Conservation (phyloP, 2,888 invertebrate species). For the Thecocarcelia acutangulata region DNA sequence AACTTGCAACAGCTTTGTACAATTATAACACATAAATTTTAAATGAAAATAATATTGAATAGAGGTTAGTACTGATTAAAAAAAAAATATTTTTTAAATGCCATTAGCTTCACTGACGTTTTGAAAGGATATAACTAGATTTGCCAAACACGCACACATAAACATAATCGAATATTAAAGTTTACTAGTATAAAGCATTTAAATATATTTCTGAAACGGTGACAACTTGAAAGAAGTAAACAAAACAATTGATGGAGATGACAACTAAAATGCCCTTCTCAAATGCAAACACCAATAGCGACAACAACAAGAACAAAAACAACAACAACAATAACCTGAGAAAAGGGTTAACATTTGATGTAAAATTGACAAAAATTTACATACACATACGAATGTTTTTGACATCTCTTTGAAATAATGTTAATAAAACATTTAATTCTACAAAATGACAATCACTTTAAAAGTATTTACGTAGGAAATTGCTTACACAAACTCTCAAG, state of each 20-base stretch:
- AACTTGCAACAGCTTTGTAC: no score
- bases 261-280: slow-evolving; percentile 20
- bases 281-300: background rate
- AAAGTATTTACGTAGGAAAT: no score
- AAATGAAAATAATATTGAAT: no score
- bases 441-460: slow-evolving; percentile 14
- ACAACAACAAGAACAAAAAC: background rate
- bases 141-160: background rate
- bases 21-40: no score
- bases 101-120: no score
- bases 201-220: background rate
- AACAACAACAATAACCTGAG: background rate
- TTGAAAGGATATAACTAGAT: background rate
- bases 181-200: background rate
- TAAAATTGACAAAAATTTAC: background rate
- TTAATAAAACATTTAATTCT: slow-evolving; percentile 35
- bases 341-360: slow-evolving; percentile 17
- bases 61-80: no score
- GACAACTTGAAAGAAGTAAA: slow-evolving; percentile 55
- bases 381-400: slow-evolving; percentile 38
- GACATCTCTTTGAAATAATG: slow-evolving; percentile 37
- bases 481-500: no score
- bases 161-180: background rate
- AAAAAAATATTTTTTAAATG: no score
- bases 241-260: slow-evolving; percentile 31